Conservation (phyloP, 2,888 invertebrate genomes). For the Aricia artaxerxes region DNA sequence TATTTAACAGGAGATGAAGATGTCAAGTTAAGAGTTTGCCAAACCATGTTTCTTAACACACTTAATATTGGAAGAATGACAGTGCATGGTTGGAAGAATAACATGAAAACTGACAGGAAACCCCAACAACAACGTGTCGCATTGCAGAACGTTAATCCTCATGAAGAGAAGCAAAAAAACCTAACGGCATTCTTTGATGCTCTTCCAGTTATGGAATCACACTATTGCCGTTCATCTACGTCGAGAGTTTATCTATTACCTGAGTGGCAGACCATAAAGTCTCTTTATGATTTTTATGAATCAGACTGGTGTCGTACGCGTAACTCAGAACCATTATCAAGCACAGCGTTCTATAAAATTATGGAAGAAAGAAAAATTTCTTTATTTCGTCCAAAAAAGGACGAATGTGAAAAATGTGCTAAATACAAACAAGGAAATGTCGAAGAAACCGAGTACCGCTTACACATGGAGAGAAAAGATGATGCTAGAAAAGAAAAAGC, state of each 20-base stretch:
- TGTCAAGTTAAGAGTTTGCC: not conserved
- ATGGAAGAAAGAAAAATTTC: no score
- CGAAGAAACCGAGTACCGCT: no score
- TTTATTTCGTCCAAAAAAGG: no score
- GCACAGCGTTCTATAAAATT: not conserved
- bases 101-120: not conserved
- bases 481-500: no score
- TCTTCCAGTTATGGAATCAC: not conserved
- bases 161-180: not conserved
- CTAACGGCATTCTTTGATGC: not conserved
- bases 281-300: no score
- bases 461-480: no score
- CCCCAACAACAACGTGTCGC: not conserved
- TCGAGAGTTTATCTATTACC: not conserved
- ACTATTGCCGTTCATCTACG: not conserved
- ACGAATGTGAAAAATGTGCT: no score
- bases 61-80: slow-evolving; percentile 15
- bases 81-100: slow-evolving; percentile 4
- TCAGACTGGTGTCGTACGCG: no score
- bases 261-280: slow-evolving; percentile 7
- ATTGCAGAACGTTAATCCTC: not conserved
- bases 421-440: no score
- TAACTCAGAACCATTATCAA: slow-evolving; percentile 1
- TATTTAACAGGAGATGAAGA: not conserved
- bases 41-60: slow-evolving; percentile 13